phyloP scores from a whole-genome alignment of 2,797 vertebrate genomes.

The Lycodopsis pacificus region DNA sequence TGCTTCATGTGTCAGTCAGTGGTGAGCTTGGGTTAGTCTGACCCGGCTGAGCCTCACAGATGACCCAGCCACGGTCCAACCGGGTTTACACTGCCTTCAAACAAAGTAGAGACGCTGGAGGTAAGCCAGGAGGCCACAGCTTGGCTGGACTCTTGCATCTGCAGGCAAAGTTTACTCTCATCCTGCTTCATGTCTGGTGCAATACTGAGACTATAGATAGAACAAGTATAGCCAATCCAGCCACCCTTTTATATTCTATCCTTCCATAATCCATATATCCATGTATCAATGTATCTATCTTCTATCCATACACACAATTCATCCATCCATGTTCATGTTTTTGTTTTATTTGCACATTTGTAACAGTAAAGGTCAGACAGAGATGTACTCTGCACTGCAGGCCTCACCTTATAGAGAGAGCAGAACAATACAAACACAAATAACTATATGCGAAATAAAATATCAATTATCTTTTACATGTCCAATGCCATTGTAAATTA shows the following conservation, averaged over 20 bases:
- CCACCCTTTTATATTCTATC: not conserved
- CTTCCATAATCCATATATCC: not conserved
- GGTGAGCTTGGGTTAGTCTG: constrained; percentile 48
- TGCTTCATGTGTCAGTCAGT: constrained; percentile 48
- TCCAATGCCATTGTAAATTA: no score
- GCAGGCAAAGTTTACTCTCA: not conserved
- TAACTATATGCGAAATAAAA: no score
- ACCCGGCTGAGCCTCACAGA: constrained; percentile 42
- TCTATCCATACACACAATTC: not conserved
- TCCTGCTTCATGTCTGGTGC: constrained; percentile 4
- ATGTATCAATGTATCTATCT: not conserved
- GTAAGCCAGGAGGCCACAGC: constrained; percentile 39
- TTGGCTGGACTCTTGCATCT: constrained; percentile 31
- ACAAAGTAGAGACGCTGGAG: constrained; percentile 44
- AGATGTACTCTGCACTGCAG: no score
- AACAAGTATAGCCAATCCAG: not conserved
- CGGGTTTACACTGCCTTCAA: constrained; percentile 47
- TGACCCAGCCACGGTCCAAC: constrained; percentile 50
- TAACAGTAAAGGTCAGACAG: no score
- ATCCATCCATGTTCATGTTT: no score
- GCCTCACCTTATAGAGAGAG: no score
- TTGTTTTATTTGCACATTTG: no score
- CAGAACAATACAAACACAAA: no score
- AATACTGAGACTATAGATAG: not conserved
- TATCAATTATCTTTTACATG: no score